Conservation (phyloP, 2,888 invertebrate species). For the Biston stratarius region DNA sequence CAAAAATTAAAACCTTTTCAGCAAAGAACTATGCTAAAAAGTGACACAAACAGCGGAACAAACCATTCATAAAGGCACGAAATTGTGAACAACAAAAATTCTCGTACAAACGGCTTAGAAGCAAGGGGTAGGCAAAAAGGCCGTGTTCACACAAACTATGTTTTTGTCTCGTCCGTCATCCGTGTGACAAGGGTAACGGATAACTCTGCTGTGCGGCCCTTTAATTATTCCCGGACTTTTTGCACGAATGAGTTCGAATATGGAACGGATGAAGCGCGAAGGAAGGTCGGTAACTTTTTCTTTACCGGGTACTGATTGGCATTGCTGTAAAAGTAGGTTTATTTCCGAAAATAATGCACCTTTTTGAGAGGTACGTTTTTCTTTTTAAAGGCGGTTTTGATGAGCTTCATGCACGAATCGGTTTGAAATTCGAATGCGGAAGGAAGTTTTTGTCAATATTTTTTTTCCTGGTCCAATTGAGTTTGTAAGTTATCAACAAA, state of each 20-base stretch:
- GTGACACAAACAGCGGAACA: constrained; percentile 17
- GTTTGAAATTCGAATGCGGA: constrained; percentile 4
- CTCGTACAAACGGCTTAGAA: constrained; percentile 55
- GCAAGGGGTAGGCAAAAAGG: constrained; percentile 63
- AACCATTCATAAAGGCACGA: constrained; percentile 51
- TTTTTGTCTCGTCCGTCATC: constrained; percentile 68
- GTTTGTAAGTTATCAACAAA: too few relatives aligned
- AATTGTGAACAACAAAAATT: constrained; percentile 62
- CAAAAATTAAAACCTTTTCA: background rate
- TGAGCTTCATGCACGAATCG: constrained; percentile 3
- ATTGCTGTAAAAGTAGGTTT: constrained; percentile 8
- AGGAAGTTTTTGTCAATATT: background rate
- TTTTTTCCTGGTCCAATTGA: background rate
- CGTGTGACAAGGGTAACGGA: constrained; percentile 61
- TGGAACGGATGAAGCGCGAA: constrained; percentile 54
- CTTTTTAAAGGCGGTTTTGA: background rate
- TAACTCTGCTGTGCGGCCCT: constrained; percentile 56
- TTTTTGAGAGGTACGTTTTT: constrained; percentile 11
- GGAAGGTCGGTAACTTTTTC: constrained; percentile 42
- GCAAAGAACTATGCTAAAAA: constrained; percentile 17
- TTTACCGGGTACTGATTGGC: constrained; percentile 39
- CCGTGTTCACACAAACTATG: constrained; percentile 57
- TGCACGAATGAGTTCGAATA: constrained; percentile 60
- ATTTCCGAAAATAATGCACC: background rate
- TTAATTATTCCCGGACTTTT: constrained; percentile 65